These are phyloP conservation scores for Arctopsyche grandis DNA, from an alignment of 1,140 invertebrate genomes.

Conservation along the genomic window DNA sequence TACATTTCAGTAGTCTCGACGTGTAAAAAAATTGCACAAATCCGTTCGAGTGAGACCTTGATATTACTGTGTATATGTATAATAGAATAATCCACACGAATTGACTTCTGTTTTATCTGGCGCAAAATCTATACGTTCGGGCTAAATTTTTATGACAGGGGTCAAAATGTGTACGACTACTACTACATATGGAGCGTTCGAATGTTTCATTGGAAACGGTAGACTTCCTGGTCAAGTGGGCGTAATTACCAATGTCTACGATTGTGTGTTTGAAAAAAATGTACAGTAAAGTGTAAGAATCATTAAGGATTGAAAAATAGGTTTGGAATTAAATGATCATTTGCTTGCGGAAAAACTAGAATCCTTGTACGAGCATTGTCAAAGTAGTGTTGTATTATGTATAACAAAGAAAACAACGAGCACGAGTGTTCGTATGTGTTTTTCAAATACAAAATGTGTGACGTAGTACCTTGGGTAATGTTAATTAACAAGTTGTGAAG, in stretches of 20 bases:
- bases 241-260: conserved; percentile 12
- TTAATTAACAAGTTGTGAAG: conserved; percentile 22
- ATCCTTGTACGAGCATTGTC: background rate
- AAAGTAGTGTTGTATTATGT: background rate
- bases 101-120: background rate
- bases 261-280: background rate
- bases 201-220: conserved; percentile 7
- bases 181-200: background rate
- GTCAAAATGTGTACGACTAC: too few species aligned
- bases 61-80: too few species aligned
- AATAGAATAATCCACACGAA: background rate
- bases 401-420: background rate
- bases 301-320: background rate
- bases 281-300: background rate
- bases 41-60: background rate
- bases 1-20: background rate
- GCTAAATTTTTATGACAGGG: too few species aligned
- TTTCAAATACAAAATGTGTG: conserved; percentile 4
- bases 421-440: background rate
- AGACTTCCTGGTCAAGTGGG: conserved; percentile 22
- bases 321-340: background rate
- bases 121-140: background rate
- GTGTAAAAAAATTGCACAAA: background rate
- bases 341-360: background rate
- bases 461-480: conserved; percentile 10